Evolutionary conservation across 1,140 invertebrate species (phyloP).

Genomic region (Gryon sp.): DNA sequence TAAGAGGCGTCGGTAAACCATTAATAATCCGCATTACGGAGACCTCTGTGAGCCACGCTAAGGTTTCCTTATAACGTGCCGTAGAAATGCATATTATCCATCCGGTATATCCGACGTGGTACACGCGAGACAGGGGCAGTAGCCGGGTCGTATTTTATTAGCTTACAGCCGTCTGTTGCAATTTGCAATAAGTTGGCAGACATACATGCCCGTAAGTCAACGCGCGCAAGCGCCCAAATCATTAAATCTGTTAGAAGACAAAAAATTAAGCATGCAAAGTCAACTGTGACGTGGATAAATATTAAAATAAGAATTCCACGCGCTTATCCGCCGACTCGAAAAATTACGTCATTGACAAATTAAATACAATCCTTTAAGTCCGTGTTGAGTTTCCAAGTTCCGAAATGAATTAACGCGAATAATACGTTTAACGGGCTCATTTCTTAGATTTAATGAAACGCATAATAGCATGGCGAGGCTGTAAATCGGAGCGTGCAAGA

Average conservation of each 20-base stretch:
- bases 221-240: constrained; percentile 14
- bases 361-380: not conserved
- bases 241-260: constrained; percentile 33
- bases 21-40: constrained; percentile 73
- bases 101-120: constrained; percentile 72
- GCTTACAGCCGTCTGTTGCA: constrained; percentile 69
- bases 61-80: constrained; percentile 75
- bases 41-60: constrained; percentile 59
- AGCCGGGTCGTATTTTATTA: constrained; percentile 70
- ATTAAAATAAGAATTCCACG: not conserved
- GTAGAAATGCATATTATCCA: constrained; percentile 78
- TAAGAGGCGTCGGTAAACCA: constrained; percentile 66
- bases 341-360: constrained; percentile 12
- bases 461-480: constrained; percentile 6
- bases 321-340: not conserved
- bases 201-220: constrained; percentile 29
- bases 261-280: constrained; percentile 27
- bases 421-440: constrained; percentile 24
- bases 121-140: constrained; percentile 68
- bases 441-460: constrained; percentile 35
- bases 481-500: constrained; percentile 17
- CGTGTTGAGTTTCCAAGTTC: no score
- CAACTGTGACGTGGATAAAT: constrained; percentile 16
- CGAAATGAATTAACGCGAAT: constrained; percentile 8
- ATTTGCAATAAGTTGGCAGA: constrained; percentile 67